These are phyloP conservation scores for Fregetta grallaria DNA, from an alignment of 2,113 vertebrate species.

Conservation along the genomic window DNA sequence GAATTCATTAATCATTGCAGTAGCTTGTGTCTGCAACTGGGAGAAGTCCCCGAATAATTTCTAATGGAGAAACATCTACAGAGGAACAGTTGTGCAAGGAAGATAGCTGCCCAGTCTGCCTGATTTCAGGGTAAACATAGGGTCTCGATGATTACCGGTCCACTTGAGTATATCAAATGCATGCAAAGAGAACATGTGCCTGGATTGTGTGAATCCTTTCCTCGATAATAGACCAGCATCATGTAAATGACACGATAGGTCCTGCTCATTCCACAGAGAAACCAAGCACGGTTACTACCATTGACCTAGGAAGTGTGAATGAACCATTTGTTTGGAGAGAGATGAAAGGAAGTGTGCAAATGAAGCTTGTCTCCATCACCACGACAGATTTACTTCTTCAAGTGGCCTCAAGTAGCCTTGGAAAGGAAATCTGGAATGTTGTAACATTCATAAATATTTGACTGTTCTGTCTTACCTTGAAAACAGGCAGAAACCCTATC, in stretches of 20 bases:
- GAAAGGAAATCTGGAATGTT: constrained; percentile 68
- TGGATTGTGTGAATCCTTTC: not conserved
- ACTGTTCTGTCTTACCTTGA: constrained; percentile 66
- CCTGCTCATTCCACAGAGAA: not conserved
- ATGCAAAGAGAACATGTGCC: not conserved
- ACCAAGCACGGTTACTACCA: not conserved
- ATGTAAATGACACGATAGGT: not conserved
- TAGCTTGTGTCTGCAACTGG: not conserved
- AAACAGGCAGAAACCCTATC: constrained; percentile 65
- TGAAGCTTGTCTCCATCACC: constrained; percentile 64
- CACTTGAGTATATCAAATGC: not conserved
- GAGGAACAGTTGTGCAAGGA: not conserved
- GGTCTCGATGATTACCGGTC: not conserved
- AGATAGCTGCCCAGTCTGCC: not conserved
- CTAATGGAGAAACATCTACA: not conserved
- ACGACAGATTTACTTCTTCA: constrained; percentile 66
- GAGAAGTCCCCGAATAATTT: not conserved
- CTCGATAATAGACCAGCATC: not conserved
- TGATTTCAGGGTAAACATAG: not conserved
- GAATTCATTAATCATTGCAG: not conserved
- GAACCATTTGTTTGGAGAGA: constrained; percentile 51
- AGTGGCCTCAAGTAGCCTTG: constrained; percentile 64
- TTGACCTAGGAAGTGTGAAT: constrained; percentile 66
- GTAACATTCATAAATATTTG: constrained; percentile 69
- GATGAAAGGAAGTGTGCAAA: constrained; percentile 60